Percentiles rank a stretch among this genome's conserved stretches.
phyloP scores from a whole-genome alignment of 2,888 invertebrate species.

The Charanyca ferruginea region DNA sequence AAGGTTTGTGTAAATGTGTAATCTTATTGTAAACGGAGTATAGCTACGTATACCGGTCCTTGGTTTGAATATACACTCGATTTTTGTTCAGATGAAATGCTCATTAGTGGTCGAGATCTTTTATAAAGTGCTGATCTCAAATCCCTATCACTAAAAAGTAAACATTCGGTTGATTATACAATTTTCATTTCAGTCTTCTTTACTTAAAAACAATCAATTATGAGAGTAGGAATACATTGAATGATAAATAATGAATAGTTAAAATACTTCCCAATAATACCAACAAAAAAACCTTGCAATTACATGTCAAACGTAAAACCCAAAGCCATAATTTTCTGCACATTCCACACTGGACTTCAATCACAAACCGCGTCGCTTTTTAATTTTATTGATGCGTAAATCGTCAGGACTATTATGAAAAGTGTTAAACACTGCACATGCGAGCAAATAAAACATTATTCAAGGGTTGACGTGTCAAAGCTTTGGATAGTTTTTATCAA shows the following conservation, averaged over 20 bases:
- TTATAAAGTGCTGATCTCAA: background rate
- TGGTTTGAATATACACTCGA: no score
- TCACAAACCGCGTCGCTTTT: conserved; percentile 66
- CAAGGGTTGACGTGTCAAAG: conserved; percentile 62
- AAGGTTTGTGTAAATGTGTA: no score
- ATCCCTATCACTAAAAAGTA: background rate
- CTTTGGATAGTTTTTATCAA: conserved; percentile 59
- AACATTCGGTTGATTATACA: no score
- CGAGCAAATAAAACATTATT: conserved; percentile 55
- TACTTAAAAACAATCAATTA: background rate
- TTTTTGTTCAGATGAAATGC: no score
- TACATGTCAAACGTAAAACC: conserved; percentile 14
- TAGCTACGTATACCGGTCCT: no score
- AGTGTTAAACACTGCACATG: conserved; percentile 56
- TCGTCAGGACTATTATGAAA: conserved; percentile 63
- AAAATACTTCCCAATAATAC: background rate
- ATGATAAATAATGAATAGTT: no score
- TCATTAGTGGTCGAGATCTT: no score
- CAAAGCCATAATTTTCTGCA: conserved; percentile 53
- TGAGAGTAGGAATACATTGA: background rate
- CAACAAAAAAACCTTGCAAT: conserved; percentile 1
- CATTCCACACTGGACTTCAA: conserved; percentile 37
- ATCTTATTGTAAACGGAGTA: no score
- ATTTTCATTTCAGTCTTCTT: no score
- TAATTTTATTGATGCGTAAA: conserved; percentile 76